These are phyloP conservation scores for Cephus pygmeus DNA, from an alignment of 2,888 invertebrate species.

Conservation along the genomic window DNA sequence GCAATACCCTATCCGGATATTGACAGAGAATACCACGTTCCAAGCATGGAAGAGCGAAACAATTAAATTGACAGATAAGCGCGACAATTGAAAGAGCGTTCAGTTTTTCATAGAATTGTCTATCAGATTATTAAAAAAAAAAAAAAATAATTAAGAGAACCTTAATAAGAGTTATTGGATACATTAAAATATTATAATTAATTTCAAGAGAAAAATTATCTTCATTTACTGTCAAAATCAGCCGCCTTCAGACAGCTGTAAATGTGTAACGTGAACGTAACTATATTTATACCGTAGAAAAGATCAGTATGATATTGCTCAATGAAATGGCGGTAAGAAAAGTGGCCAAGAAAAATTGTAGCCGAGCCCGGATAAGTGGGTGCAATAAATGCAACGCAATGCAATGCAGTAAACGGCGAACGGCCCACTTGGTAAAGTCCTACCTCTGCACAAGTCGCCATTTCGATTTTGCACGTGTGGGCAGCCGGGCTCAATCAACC, in stretches of 20 bases:
- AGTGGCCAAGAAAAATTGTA: neutral
- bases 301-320: neutral
- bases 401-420: neutral
- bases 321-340: neutral
- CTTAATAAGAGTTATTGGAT: neutral
- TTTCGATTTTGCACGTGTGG: constrained; percentile 17
- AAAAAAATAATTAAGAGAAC: neutral
- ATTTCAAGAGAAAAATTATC: neutral
- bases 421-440: constrained; percentile 5
- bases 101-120: no score
- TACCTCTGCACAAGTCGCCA: neutral
- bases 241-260: neutral
- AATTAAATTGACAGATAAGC: neutral
- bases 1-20: neutral
- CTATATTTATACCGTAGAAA: neutral
- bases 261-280: neutral
- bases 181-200: neutral
- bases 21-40: neutral
- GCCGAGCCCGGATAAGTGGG: constrained; percentile 2
- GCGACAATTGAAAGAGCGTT: no score
- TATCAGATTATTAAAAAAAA: no score
- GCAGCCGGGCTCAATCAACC: constrained; percentile 27
- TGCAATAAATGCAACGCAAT: neutral
- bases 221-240: neutral
- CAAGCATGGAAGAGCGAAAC: neutral